Percentiles rank a stretch among this genome's conserved stretches.
Evolutionary conservation across 2,797 vertebrate genomes (phyloP).

Genomic region (Prionace glauca): DNA sequence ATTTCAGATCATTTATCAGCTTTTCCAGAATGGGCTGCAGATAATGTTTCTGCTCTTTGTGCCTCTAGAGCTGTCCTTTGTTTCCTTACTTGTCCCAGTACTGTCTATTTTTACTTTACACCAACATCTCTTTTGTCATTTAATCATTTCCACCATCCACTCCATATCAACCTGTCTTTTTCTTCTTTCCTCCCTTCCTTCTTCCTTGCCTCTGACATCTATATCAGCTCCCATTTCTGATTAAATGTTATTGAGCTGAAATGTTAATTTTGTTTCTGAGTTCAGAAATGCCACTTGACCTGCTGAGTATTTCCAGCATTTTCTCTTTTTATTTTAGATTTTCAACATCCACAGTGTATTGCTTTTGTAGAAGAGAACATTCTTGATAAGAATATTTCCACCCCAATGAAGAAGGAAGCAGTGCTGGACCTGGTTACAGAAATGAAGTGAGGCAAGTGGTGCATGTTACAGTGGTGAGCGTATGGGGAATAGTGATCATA

Average conservation of each 20-base stretch:
- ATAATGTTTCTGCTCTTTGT: no score
- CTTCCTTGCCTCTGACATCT: no score
- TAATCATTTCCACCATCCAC: no score
- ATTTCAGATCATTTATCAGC: background rate
- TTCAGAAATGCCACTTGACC: no score
- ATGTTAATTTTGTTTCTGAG: background rate
- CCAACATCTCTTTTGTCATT: no score
- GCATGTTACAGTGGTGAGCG: no score
- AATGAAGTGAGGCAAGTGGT: background rate
- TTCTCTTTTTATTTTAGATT: background rate
- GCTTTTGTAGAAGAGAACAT: background rate
- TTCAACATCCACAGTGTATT: background rate
- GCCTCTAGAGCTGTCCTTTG: background rate
- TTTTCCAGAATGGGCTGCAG: no score
- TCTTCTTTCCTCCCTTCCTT: no score
- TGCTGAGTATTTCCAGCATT: background rate
- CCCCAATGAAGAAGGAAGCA: background rate
- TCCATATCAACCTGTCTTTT: no score
- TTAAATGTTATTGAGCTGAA: background rate
- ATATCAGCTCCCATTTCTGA: background rate
- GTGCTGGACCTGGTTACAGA: background rate
- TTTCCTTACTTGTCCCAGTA: background rate
- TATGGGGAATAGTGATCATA: background rate
- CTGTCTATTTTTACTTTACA: no score
- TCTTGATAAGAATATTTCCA: background rate